These are phyloP conservation scores for Melinaea menophilus DNA, from an alignment of 2,888 invertebrate species.

Conservation along the genomic window DNA sequence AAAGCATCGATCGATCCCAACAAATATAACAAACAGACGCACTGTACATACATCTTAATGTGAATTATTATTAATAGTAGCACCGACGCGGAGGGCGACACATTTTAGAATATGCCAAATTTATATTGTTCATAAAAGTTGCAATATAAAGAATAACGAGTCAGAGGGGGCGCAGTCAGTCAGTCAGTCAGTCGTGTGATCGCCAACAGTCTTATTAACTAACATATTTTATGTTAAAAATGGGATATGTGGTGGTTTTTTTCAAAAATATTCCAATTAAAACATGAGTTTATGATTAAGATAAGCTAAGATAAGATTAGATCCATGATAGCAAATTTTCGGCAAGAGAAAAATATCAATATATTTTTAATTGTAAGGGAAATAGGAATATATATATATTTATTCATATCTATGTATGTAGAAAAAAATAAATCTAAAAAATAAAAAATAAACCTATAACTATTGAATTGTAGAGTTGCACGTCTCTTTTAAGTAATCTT, in stretches of 20 bases:
- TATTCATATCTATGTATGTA: too few species aligned
- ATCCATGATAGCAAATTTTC: too few species aligned
- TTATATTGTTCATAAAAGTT: conserved; percentile 20
- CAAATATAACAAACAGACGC: conserved; percentile 48
- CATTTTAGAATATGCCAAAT: conserved; percentile 34
- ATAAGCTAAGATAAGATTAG: too few species aligned
- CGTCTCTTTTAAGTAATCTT: conserved; percentile 41
- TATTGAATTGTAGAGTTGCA: not conserved
- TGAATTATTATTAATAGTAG: conserved; percentile 37
- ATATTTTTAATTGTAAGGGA: too few species aligned
- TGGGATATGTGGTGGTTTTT: too few species aligned
- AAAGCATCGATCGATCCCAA: conserved; percentile 43
- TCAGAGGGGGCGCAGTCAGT: conserved; percentile 8
- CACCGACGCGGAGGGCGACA: conserved; percentile 29
- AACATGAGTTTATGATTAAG: too few species aligned
- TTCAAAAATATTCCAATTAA: too few species aligned
- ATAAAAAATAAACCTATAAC: not conserved
- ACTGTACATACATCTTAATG: conserved; percentile 53
- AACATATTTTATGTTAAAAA: too few species aligned
- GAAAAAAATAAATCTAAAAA: not conserved
- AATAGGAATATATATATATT: too few species aligned
- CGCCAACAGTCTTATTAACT: not conserved
- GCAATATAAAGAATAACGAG: conserved; percentile 20
- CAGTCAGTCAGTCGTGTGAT: not conserved
- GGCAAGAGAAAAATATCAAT: too few species aligned